phyloP scores from a whole-genome alignment of 2,888 invertebrate species.

The Coelopa pilipes region DNA sequence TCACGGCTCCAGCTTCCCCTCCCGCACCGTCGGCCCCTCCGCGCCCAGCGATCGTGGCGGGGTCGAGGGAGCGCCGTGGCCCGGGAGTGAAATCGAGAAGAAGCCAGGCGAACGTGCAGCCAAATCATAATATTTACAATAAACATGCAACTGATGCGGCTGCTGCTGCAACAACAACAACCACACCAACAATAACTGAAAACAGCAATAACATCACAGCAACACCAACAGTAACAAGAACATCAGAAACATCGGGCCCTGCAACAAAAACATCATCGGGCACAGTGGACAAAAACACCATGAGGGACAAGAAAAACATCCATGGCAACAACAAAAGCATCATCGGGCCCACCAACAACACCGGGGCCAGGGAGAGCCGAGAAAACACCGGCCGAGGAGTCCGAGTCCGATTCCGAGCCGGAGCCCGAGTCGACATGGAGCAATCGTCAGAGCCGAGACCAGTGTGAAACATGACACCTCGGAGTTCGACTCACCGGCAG shows the following conservation, averaged over 20 bases:
- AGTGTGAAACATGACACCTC: constrained; percentile 34
- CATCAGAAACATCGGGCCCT: no score
- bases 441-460: constrained; percentile 28
- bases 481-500: constrained; percentile 26
- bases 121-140: constrained; percentile 33
- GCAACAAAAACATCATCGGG: no score
- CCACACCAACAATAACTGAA: constrained; percentile 6
- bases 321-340: no score
- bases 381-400: background rate
- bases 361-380: no score
- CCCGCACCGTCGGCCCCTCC: background rate
- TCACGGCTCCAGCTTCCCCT: background rate
- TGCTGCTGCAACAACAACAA: background rate
- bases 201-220: background rate
- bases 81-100: background rate
- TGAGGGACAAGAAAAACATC: no score
- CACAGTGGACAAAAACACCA: no score
- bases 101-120: background rate
- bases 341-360: no score
- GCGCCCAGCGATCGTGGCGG: background rate
- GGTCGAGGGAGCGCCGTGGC: background rate
- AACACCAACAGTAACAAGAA: background rate
- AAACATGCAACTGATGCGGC: constrained; percentile 28
- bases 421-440: background rate
- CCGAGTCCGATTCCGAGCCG: no score